Evolutionary conservation across 2,797 vertebrate species (phyloP).

Genomic region (Melanotaenia parkinsoni): DNA sequence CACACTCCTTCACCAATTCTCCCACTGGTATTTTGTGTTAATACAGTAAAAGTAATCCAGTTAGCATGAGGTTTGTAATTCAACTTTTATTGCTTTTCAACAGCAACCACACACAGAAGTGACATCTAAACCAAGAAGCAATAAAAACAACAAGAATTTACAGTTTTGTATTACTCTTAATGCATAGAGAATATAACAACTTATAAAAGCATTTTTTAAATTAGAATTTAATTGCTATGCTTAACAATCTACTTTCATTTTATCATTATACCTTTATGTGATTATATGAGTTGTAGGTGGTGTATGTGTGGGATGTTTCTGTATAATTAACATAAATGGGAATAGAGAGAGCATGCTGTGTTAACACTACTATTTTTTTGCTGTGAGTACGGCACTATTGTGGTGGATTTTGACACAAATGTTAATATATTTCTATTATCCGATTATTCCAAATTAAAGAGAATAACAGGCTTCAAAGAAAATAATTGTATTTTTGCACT

Average conservation of each 20-base stretch:
- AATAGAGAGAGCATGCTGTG: constrained; percentile 83
- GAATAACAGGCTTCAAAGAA: constrained; percentile 18
- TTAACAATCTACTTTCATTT: constrained; percentile 86
- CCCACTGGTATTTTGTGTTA: constrained; percentile 17
- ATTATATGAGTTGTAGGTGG: constrained; percentile 87
- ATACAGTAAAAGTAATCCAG: constrained; percentile 27
- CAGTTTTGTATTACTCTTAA: constrained; percentile 34
- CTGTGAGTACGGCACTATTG: constrained; percentile 18
- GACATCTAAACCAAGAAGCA: not conserved
- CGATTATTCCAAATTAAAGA: not conserved
- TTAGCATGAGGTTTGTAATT: constrained; percentile 67
- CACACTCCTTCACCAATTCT: not conserved
- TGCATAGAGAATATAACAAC: constrained; percentile 12
- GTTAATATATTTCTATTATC: not conserved
- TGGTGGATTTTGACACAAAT: constrained; percentile 56
- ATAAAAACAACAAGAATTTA: constrained; percentile 35
- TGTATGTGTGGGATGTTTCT: constrained; percentile 92
- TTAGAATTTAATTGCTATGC: constrained; percentile 90
- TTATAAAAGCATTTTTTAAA: constrained; percentile 57
- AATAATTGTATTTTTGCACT: constrained; percentile 13
- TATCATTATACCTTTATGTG: constrained; percentile 83
- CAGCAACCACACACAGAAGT: not conserved
- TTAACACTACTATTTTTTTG: constrained; percentile 26
- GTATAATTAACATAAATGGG: constrained; percentile 94
- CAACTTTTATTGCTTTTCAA: not conserved